These are phyloP conservation scores for Drosophila robusta DNA, from an alignment of 2,888 invertebrate genomes.

Conservation along the genomic window DNA sequence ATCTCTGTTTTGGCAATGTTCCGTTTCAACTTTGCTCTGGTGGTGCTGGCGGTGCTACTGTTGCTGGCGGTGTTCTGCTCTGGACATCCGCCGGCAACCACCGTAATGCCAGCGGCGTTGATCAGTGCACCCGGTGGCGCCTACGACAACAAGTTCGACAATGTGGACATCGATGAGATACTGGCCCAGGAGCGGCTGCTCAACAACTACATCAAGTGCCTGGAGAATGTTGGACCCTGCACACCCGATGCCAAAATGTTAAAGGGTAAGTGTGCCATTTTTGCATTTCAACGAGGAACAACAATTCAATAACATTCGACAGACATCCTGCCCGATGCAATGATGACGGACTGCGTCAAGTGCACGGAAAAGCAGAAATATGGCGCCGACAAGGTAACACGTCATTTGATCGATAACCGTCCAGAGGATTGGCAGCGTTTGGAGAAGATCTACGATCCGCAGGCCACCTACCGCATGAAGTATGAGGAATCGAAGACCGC, in stretches of 20 bases:
- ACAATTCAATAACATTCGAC: slow-evolving; percentile 19
- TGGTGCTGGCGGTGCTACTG: slow-evolving; percentile 5
- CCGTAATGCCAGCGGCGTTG: slow-evolving; percentile 20
- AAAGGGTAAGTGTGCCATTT: slow-evolving; percentile 86
- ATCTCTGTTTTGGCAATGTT: slow-evolving; percentile 29
- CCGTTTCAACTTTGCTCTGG: not conserved
- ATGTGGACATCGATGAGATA: slow-evolving; percentile 89
- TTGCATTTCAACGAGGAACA: not conserved
- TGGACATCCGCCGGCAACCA: slow-evolving; percentile 69
- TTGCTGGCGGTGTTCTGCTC: not conserved
- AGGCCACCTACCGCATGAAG: slow-evolving; percentile 87
- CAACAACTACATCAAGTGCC: slow-evolving; percentile 88
- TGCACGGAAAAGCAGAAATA: slow-evolving; percentile 89
- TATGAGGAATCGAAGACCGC: slow-evolving; percentile 86
- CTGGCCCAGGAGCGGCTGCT: slow-evolving; percentile 88
- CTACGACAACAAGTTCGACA: slow-evolving; percentile 90
- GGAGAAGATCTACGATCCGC: slow-evolving; percentile 88
- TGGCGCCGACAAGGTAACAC: slow-evolving; percentile 88
- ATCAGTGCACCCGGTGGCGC: slow-evolving; percentile 25
- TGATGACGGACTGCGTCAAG: slow-evolving; percentile 88
- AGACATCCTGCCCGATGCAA: slow-evolving; percentile 90
- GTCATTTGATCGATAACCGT: slow-evolving; percentile 85
- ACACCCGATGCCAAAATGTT: slow-evolving; percentile 89
- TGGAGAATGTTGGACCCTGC: slow-evolving; percentile 88
- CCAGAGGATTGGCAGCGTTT: slow-evolving; percentile 87